A percentile compares a stretch with the other conserved stretches of the same genome.
Conservation (phyloP, 2,888 invertebrate genomes). For the Galerucella nymphaeae region DNA sequence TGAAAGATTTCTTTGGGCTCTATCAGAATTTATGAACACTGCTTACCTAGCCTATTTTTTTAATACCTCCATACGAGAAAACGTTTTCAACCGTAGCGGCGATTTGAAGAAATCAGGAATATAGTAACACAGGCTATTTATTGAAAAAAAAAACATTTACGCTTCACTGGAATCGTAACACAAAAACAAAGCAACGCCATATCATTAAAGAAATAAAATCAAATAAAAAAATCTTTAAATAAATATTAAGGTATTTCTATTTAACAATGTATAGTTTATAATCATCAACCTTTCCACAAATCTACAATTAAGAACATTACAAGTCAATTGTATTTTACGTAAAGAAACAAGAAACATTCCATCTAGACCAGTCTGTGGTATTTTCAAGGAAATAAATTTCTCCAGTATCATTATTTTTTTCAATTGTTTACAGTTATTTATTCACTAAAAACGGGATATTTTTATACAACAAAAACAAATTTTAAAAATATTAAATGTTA, state of each 20-base stretch:
- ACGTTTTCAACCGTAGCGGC: not conserved
- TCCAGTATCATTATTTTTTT: not conserved
- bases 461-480: not conserved
- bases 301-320: slow-evolving; percentile 68
- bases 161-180: slow-evolving; percentile 36
- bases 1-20: too few relatives aligned
- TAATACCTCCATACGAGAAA: not conserved
- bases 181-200: slow-evolving; percentile 33
- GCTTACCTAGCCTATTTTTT: too few relatives aligned
- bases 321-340: slow-evolving; percentile 63
- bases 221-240: slow-evolving; percentile 45
- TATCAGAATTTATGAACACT: too few relatives aligned
- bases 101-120: slow-evolving; percentile 27
- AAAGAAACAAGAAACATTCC: slow-evolving; percentile 61
- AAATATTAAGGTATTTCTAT: slow-evolving; percentile 69
- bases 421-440: not conserved
- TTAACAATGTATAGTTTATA: slow-evolving; percentile 69
- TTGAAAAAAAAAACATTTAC: slow-evolving; percentile 33
- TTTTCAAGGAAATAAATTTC: not conserved
- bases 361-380: slow-evolving; percentile 16
- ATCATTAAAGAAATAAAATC: slow-evolving; percentile 42
- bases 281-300: slow-evolving; percentile 69
- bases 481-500: too few relatives aligned
- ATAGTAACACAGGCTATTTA: slow-evolving; percentile 36
- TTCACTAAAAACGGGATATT: not conserved